Base-by-base conservation (phyloP, 2,888 invertebrate genomes). In the Agapostemon virescens region DNA sequence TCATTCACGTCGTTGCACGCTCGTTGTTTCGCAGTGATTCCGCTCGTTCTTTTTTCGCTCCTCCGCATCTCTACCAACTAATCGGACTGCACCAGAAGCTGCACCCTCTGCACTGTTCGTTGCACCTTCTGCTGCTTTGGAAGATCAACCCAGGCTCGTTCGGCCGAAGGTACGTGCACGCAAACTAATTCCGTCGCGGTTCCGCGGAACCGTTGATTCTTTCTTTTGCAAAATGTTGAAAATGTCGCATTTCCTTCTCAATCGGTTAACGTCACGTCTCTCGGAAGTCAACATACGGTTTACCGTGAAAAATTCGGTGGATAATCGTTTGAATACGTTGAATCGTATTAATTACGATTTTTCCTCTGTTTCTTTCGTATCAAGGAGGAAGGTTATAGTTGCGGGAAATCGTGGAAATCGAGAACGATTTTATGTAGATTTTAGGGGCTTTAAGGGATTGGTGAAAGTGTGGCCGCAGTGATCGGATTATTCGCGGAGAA, bases 1-100 rank as follows among this genome's bases (percentile, higher is more conserved):
- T 88, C 86, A 88, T 69, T 77, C 87, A 80, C 86, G 84, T 89
- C 89, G 49, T 49, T 49, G 89, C 76, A 83, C 74, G 75, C 74
- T 79, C 80, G 70, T 77, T 84, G 67, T 70, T 52, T 49, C 70
- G 73, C 58, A 58, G 26, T 68, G 45, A 69, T 55, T 49, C 49
- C 49, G 49, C 49, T 49, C 49, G 49, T 49, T 49, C 49, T n/a
- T 49, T n/a, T 49, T n/a, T 45, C 45, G 45, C 45, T 45, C 45
- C 49, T 49, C n/a, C 49, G 49, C 11, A n/a, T 9, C n/a, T n/a
- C 17, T 49, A 49, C 49, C 49, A n/a, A 49, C 26, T 55, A 55
- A 26, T 55, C 55, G 49, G 49, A 49, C 49, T 49, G 49, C 49
- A 49, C n/a, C 49, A n/a, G 49, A n/a, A 49, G 49, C 49, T 49